Base-by-base conservation (phyloP, 2,888 invertebrate genomes). In the Agrotis clavis region DNA sequence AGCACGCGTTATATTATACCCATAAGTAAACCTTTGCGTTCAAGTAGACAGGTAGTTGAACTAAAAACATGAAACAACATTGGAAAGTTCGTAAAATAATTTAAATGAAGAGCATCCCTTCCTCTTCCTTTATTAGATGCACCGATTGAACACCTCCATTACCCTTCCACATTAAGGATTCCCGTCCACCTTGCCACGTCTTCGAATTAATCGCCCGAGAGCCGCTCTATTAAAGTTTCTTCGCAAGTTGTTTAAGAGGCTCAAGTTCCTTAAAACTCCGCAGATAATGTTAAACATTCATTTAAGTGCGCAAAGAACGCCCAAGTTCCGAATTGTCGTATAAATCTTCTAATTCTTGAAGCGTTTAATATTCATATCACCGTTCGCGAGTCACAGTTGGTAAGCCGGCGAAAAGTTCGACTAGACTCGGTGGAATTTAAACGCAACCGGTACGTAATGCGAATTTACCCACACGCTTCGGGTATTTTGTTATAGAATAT, bases 231-330 rank as follows among this genome's bases (percentile, higher is more conserved):
- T 94, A 94, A 96, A 96, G 93, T 96, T 95, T 95, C 94, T 94
- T 94, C 91, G 89, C 92, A 92, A 95, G 91, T 96, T 95, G 93
- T 94, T 93, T 94, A 94, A 94, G 92, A 93, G 90, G 91, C 94
- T 94, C 92, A 92, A 93, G 90, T 94, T 92, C 90, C 94, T 93
- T 92, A 93, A 95, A 95, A 95, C 93, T 95, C 92, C 78, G 86
- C 89, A 94, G 96, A 96, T 96, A 96, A 95, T 95, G 95, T 96
- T 94, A 96, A 96, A 96, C 96, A 96, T 96, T 96, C 95, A 96
- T 96, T 96, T 95, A 94, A 94, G 94, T 94, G 93, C 93, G 90
- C 90, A 86, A 86, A 85, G 88, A 87, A 87, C 90, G 87, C 88
- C 91, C 87, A 94, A 95, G 91, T 95, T 96, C 89, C 88, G 89